These are phyloP conservation scores for Diplazon laetatorius DNA, from an alignment of 2,888 invertebrate genomes.

Conservation along the genomic window DNA sequence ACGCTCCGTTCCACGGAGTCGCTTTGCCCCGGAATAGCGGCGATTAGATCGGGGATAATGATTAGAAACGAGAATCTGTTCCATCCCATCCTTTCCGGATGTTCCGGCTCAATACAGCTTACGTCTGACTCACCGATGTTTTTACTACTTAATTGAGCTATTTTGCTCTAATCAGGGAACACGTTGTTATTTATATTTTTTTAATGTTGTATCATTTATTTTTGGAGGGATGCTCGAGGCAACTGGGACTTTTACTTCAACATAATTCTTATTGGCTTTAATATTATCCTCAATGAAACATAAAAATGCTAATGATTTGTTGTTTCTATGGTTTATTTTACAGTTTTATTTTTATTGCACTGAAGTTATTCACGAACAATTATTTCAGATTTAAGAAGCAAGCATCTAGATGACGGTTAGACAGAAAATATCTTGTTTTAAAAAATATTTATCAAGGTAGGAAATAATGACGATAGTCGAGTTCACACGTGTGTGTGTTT, in stretches of 20 bases:
- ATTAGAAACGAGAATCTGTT: conserved; percentile 20
- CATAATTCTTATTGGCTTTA: neutral
- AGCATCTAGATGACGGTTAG: no score
- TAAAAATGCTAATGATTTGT: no score
- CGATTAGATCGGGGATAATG: conserved; percentile 39
- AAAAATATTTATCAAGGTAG: no score
- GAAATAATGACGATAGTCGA: no score
- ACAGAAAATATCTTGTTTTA: no score
- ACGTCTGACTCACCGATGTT: neutral
- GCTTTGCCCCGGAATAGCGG: neutral
- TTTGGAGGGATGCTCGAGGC: neutral
- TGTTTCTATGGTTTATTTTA: no score
- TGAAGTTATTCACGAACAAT: no score
- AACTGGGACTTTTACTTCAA: neutral
- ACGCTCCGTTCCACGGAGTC: conserved; percentile 8
- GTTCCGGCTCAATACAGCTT: neutral
- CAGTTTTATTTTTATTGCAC: no score
- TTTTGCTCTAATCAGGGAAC: neutral
- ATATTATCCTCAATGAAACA: no score
- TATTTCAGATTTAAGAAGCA: no score
- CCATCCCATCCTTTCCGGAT: neutral
- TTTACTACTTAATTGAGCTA: conserved; percentile 8
- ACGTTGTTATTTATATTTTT: neutral
- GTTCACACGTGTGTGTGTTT: no score
- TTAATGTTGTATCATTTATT: neutral